These are phyloP conservation scores for Tetanocera ferruginea DNA, from an alignment of 2,888 invertebrate genomes.

Conservation along the genomic window DNA sequence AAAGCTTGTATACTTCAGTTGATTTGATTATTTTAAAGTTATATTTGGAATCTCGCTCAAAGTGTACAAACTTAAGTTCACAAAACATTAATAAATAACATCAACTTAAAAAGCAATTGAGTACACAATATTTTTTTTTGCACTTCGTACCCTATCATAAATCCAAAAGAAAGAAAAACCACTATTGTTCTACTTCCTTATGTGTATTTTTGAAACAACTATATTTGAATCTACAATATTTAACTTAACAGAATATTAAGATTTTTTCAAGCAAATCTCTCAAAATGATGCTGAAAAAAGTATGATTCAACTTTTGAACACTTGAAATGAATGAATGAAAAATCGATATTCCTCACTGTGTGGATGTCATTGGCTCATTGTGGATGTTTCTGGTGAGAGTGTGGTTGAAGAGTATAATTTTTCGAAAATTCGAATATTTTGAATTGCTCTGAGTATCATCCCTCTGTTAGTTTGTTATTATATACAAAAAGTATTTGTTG, in stretches of 20 bases:
- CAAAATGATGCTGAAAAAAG: slow-evolving; percentile 28
- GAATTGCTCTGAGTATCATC: not conserved
- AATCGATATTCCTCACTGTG: slow-evolving; percentile 41
- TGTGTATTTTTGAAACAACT: too few species aligned
- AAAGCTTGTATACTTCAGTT: not conserved
- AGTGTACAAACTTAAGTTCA: not conserved
- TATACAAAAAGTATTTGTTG: slow-evolving; percentile 7
- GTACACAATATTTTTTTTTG: too few species aligned
- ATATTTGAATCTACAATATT: too few species aligned
- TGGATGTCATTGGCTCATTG: not conserved
- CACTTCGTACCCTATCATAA: too few species aligned
- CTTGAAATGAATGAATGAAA: slow-evolving; percentile 40
- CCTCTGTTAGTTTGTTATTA: too few species aligned
- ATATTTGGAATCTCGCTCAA: not conserved
- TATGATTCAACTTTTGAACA: slow-evolving; percentile 45
- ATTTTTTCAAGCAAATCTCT: not conserved
- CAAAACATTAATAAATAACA: too few species aligned
- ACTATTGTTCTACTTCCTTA: too few species aligned
- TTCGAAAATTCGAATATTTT: slow-evolving; percentile 39
- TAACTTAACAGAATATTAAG: too few species aligned
- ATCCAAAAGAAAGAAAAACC: too few species aligned
- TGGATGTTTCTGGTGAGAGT: not conserved
- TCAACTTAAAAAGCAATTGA: too few species aligned
- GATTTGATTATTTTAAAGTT: not conserved
- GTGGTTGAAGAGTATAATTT: not conserved